Percentiles rank a stretch among this genome's conserved stretches.
These are phyloP conservation scores for Drosophila longiperda DNA, from an alignment of 2,888 invertebrate genomes.

Conservation along the genomic window DNA sequence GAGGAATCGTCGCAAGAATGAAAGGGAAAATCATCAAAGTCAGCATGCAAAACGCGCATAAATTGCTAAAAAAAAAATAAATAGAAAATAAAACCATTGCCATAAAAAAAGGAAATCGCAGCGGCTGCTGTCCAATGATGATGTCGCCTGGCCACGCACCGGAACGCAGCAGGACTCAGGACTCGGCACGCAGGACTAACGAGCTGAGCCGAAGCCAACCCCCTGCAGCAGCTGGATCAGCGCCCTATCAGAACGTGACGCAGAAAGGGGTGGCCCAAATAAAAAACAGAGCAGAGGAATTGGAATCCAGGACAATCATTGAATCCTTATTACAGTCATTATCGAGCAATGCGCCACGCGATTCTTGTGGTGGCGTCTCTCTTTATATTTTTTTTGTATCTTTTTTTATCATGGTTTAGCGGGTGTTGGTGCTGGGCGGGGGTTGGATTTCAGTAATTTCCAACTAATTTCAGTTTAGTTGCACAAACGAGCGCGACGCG, in stretches of 20 bases:
- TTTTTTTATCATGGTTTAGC: conserved; percentile 38
- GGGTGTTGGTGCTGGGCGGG: conserved; percentile 16
- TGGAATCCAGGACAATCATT: conserved; percentile 70
- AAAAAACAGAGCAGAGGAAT: conserved; percentile 15
- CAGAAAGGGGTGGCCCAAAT: conserved; percentile 54
- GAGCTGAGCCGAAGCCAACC: conserved; percentile 33
- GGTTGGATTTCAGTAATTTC: conserved; percentile 54
- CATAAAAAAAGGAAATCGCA: conserved; percentile 29
- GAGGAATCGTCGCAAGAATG: conserved; percentile 15
- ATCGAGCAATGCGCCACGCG: conserved; percentile 58
- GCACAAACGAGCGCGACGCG: conserved; percentile 77
- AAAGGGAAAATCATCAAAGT: conserved; percentile 37
- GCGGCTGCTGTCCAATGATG: conserved; percentile 54
- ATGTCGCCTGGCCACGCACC: conserved; percentile 51
- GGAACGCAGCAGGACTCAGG: conserved; percentile 2
- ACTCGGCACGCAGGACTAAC: conserved; percentile 34
- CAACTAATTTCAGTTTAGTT: conserved; percentile 78
- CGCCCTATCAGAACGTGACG: conserved; percentile 68
- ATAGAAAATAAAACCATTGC: conserved; percentile 1
- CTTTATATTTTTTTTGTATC: conserved; percentile 51
- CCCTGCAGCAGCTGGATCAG: conserved; percentile 24
- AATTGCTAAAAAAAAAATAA: conserved; percentile 15
- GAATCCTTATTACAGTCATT: conserved; percentile 80
- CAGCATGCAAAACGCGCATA: conserved; percentile 65
- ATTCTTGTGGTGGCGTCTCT: conserved; percentile 58